Evolutionary conservation across 2,113 vertebrate species (phyloP).

Genomic region (Gallinago media): DNA sequence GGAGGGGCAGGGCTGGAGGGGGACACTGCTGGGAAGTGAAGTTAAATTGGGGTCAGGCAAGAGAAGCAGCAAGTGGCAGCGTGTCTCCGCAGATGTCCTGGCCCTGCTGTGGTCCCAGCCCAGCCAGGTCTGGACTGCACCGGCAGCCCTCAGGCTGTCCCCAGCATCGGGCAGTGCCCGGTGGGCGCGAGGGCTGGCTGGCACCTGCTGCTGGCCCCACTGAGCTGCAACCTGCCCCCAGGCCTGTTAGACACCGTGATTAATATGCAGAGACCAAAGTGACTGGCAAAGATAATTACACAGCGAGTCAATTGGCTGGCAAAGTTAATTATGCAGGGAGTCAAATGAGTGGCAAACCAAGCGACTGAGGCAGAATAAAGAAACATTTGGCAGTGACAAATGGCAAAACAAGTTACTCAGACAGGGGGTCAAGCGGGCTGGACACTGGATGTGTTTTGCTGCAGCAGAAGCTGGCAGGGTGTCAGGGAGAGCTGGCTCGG

Average conservation of each 20-base stretch:
- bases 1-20: not conserved
- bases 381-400: conserved; percentile 62
- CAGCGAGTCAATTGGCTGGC: conserved; percentile 65
- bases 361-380: conserved; percentile 46
- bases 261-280: conserved; percentile 35
- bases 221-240: not conserved
- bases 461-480: not conserved
- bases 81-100: not conserved
- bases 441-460: not conserved
- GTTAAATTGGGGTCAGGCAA: not conserved
- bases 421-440: conserved; percentile 6
- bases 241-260: not conserved
- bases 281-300: conserved; percentile 62
- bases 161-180: fast-evolving
- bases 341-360: conserved; percentile 47
- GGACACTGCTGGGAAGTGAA: not conserved
- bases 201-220: not conserved
- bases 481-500: not conserved
- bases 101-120: not conserved
- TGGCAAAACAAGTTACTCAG: conserved; percentile 38
- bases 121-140: not conserved
- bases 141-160: not conserved
- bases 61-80: conserved; percentile 24
- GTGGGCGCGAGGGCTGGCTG: not conserved
- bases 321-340: conserved; percentile 58